phyloP scores from a whole-genome alignment of 2,888 invertebrate genomes.

The Pachycephus smyrnensis region DNA sequence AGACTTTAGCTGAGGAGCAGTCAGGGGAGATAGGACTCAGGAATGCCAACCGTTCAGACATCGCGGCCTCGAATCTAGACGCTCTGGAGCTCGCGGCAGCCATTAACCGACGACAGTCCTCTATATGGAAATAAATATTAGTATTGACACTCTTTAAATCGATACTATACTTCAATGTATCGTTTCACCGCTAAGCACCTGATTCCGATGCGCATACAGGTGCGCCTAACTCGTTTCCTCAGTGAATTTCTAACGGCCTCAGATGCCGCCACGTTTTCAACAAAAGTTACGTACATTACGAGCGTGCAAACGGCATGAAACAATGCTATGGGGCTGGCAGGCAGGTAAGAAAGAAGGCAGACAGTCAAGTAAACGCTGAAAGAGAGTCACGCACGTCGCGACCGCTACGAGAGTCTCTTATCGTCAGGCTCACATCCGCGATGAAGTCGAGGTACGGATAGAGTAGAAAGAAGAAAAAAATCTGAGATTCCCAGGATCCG shows the following conservation, averaged over 20 bases:
- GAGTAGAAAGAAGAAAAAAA: conserved; percentile 53
- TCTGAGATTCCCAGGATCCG: conserved; percentile 61
- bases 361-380: conserved; percentile 13
- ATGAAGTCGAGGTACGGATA: conserved; percentile 40
- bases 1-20: conserved; percentile 24
- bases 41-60: conserved; percentile 36
- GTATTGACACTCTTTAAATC: conserved; percentile 27
- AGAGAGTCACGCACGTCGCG: conserved; percentile 52
- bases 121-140: conserved; percentile 30
- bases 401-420: conserved; percentile 30
- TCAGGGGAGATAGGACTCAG: conserved; percentile 24
- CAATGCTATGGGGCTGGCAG: conserved; percentile 21
- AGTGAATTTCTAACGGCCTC: neutral
- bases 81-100: conserved; percentile 27
- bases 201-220: neutral
- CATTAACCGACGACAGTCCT: conserved; percentile 39
- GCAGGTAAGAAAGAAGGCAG: conserved; percentile 19
- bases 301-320: conserved; percentile 6
- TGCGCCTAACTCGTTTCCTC: neutral
- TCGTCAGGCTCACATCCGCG: conserved; percentile 30
- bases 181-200: neutral
- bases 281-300: conserved; percentile 17
- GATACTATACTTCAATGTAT: neutral
- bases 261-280: neutral
- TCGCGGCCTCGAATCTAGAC: conserved; percentile 39